phyloP scores from a whole-genome alignment of 1,140 invertebrate genomes.

The Polyergus mexicanus region DNA sequence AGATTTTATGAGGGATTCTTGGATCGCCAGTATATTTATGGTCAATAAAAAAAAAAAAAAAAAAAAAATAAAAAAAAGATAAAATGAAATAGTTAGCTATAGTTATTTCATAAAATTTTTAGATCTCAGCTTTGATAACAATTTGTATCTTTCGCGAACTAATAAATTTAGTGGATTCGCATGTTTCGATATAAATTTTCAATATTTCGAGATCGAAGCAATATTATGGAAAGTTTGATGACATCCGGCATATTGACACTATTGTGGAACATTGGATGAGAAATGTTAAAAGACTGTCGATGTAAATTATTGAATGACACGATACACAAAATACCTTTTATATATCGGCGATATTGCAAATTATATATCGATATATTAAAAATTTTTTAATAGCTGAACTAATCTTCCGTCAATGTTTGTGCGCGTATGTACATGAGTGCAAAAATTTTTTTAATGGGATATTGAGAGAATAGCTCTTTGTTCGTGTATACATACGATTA shows the following conservation, averaged over 20 bases:
- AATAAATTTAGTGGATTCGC: conserved; percentile 17
- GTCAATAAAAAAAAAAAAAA: background rate
- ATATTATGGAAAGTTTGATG: conserved; percentile 30
- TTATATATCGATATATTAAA: background rate
- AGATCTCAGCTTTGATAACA: conserved; percentile 10
- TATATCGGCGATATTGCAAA: background rate
- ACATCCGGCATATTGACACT: conserved; percentile 29
- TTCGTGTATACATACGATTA: too few relatives aligned
- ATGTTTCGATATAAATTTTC: conserved; percentile 23
- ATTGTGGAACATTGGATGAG: conserved; percentile 18
- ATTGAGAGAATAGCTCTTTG: background rate
- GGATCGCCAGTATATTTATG: background rate
- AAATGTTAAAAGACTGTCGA: conserved; percentile 26
- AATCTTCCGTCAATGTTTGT: background rate
- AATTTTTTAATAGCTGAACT: background rate
- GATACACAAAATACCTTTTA: conserved; percentile 14
- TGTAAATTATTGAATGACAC: conserved; percentile 31
- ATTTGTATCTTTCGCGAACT: conserved; percentile 29
- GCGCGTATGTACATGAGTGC: too few relatives aligned
- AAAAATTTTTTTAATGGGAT: background rate
- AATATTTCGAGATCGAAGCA: conserved; percentile 9
- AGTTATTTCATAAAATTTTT: conserved; percentile 8
- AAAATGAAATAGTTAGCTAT: background rate
- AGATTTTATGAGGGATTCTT: background rate
- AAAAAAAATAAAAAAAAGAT: too few relatives aligned